Evolutionary conservation across 1,140 invertebrate species (phyloP).

Genomic region (Galleria mellonella): DNA sequence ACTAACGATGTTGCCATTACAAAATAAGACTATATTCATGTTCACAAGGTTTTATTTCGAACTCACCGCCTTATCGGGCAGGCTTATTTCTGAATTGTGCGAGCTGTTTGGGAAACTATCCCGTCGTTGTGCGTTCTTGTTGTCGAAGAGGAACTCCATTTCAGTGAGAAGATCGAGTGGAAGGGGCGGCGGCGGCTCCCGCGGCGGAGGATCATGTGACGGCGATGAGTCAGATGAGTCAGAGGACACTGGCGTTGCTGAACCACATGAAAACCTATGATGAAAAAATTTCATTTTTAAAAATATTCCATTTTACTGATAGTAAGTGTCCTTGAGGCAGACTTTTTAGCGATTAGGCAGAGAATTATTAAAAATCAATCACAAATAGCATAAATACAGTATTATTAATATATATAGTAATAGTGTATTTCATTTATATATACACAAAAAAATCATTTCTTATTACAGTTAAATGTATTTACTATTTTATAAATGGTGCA

Average conservation of each 20-base stretch:
- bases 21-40: too few relatives aligned
- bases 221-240: slow-evolving; percentile 51
- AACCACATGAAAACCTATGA: slow-evolving; percentile 56
- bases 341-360: too few relatives aligned
- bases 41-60: too few relatives aligned
- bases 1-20: slow-evolving; percentile 3
- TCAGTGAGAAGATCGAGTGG: slow-evolving; percentile 53
- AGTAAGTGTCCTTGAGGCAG: too few relatives aligned
- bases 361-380: too few relatives aligned
- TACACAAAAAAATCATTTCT: too few relatives aligned
- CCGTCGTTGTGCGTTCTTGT: slow-evolving; percentile 29
- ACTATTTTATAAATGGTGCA: too few relatives aligned
- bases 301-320: too few relatives aligned
- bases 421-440: too few relatives aligned
- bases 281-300: not conserved
- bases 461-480: too few relatives aligned
- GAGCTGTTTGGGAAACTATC: slow-evolving; percentile 48
- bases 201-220: slow-evolving; percentile 19
- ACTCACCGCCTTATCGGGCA: slow-evolving; percentile 54
- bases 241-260: slow-evolving; percentile 56
- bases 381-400: too few relatives aligned
- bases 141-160: slow-evolving; percentile 52
- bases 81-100: slow-evolving; percentile 31
- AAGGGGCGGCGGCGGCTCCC: slow-evolving; percentile 31
- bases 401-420: too few relatives aligned